A percentile compares a stretch with the other conserved stretches of the same genome.
phyloP scores from a whole-genome alignment of 1,140 invertebrate species.

The Probaryconus sp. region DNA sequence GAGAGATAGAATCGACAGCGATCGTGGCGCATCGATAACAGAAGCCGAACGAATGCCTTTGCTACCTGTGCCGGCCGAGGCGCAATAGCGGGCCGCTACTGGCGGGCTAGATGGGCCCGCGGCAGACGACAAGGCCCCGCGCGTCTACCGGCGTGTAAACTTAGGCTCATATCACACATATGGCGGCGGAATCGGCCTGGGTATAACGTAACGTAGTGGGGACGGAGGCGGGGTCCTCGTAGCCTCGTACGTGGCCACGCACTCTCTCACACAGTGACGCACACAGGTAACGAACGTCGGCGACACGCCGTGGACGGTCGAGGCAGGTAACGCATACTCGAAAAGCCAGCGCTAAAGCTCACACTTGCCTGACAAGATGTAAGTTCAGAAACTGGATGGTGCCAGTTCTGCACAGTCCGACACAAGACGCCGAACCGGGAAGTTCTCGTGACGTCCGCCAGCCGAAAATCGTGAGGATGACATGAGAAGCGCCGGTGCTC shows the following conservation, averaged over 20 bases:
- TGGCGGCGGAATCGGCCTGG: slow-evolving; percentile 61
- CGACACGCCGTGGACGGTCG: slow-evolving; percentile 31
- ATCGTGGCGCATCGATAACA: slow-evolving; percentile 25
- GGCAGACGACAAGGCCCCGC: slow-evolving; percentile 34
- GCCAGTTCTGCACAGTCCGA: slow-evolving; percentile 77
- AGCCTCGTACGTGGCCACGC: slow-evolving; percentile 58
- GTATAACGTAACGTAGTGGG: slow-evolving; percentile 56
- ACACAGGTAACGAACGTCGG: slow-evolving; percentile 34
- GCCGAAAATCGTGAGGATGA: slow-evolving; percentile 9
- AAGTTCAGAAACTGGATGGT: slow-evolving; percentile 77
- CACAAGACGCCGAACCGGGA: slow-evolving; percentile 77
- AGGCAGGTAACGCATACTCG: slow-evolving; percentile 39
- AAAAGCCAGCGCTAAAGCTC: slow-evolving; percentile 68
- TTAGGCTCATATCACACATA: slow-evolving; percentile 65
- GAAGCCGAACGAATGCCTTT: background rate
- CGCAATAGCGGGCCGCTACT: slow-evolving; percentile 24
- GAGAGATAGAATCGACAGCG: slow-evolving; percentile 28
- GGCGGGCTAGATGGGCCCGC: slow-evolving; percentile 2
- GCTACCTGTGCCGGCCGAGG: slow-evolving; percentile 3
- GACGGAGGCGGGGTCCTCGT: slow-evolving; percentile 70
- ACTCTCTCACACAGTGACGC: slow-evolving; percentile 55
- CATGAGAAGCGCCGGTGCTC: slow-evolving; percentile 22
- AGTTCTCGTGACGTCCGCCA: slow-evolving; percentile 60
- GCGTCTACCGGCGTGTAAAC: slow-evolving; percentile 41
- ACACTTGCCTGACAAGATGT: slow-evolving; percentile 78